Percentiles rank a stretch among this genome's conserved stretches.
These are phyloP conservation scores for Etheostoma cragini DNA, from an alignment of 2,113 vertebrate species.

Conservation along the genomic window DNA sequence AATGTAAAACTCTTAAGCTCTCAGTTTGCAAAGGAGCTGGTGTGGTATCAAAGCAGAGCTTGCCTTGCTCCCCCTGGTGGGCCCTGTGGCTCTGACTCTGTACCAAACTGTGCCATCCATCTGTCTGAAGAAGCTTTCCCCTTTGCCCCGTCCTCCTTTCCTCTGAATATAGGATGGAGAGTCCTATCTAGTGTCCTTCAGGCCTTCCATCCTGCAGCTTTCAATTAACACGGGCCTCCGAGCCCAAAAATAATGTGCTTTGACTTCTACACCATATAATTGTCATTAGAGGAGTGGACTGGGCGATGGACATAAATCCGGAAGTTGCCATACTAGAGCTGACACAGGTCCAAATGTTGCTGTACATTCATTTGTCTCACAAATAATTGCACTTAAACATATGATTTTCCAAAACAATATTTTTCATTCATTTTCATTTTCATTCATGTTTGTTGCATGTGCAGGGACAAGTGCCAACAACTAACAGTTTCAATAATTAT, in stretches of 20 bases:
- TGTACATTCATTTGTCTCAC: too few species aligned
- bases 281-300: slow-evolving; percentile 37
- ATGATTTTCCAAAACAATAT: too few species aligned
- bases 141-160: slow-evolving; percentile 47
- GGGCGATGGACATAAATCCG: slow-evolving; percentile 18
- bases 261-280: slow-evolving; percentile 62
- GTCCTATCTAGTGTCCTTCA: slow-evolving; percentile 41
- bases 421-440: too few species aligned
- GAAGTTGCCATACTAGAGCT: background rate
- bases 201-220: slow-evolving; percentile 63
- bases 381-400: too few species aligned
- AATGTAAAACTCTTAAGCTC: slow-evolving; percentile 61
- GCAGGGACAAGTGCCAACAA: too few species aligned
- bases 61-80: slow-evolving; percentile 57
- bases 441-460: too few species aligned
- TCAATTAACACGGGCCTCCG: slow-evolving; percentile 67
- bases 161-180: slow-evolving; percentile 27
- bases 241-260: slow-evolving; percentile 72
- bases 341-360: too few species aligned
- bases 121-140: slow-evolving; percentile 37
- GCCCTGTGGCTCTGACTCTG: slow-evolving; percentile 29
- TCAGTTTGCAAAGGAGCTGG: slow-evolving; percentile 39
- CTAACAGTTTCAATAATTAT: too few species aligned
- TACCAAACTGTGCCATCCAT: slow-evolving; percentile 56
- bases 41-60: slow-evolving; percentile 35